Evolutionary conservation across 2,113 vertebrate species (phyloP).

Genomic region (Penelope pileata): DNA sequence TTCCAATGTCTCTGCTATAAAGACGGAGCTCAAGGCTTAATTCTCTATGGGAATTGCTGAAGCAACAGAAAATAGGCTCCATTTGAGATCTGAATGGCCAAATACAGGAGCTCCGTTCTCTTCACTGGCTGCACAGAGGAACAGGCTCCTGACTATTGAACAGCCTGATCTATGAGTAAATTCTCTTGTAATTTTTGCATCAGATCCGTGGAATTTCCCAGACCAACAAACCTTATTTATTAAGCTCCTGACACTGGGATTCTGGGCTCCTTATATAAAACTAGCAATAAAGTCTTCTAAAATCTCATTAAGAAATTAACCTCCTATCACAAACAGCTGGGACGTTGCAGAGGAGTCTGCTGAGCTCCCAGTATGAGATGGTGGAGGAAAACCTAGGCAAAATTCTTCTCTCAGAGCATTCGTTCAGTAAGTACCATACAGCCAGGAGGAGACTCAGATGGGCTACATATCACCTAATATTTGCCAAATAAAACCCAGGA

Average conservation of each 20-base stretch:
- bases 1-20: not conserved
- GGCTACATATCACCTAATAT: not conserved
- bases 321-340: constrained; percentile 9
- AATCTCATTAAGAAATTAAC: constrained; percentile 68
- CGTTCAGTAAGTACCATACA: not conserved
- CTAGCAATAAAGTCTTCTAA: constrained; percentile 1
- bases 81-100: not conserved
- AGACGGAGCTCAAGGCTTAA: not conserved
- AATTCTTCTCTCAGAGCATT: not conserved
- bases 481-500: not conserved
- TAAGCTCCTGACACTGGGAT: not conserved
- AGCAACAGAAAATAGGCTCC: not conserved
- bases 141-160: not conserved
- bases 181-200: not conserved
- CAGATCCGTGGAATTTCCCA: not conserved
- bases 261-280: constrained; percentile 5
- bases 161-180: not conserved
- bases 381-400: not conserved
- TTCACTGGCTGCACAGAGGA: not conserved
- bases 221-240: constrained; percentile 12
- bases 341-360: not conserved
- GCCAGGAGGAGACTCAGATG: not conserved
- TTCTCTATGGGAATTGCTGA: not conserved
- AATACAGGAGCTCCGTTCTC: not conserved
- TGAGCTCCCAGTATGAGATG: not conserved